Conservation (phyloP, 1,140 invertebrate species). For the Hetaerina americana region DNA sequence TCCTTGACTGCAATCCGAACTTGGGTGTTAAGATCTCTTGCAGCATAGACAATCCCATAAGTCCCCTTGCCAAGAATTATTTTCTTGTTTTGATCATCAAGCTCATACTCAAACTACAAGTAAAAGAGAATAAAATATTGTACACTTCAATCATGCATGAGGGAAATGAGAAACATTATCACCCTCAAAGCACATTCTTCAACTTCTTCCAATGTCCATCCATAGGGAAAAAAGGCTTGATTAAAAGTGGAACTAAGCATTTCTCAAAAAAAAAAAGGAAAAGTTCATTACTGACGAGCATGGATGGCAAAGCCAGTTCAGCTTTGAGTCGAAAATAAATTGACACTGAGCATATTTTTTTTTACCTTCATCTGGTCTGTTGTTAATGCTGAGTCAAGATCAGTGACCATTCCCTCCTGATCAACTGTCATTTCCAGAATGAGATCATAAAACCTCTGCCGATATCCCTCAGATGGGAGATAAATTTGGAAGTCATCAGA, state of each 20-base stretch:
- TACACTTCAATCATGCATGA: no score
- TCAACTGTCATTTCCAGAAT: conserved; percentile 73
- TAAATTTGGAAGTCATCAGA: conserved; percentile 99
- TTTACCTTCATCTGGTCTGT: conserved; percentile 54
- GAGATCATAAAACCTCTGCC: conserved; percentile 69
- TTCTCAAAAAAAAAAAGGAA: no score
- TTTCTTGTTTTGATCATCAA: conserved; percentile 77
- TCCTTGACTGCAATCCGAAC: conserved; percentile 95
- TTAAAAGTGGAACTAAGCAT: no score
- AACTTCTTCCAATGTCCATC: no score
- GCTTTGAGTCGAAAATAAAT: no score
- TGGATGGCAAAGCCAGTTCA: no score
- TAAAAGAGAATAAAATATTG: conserved; percentile 24
- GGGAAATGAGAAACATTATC: no score
- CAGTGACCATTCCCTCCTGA: conserved; percentile 70
- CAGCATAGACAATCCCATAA: conserved; percentile 92
- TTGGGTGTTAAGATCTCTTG: conserved; percentile 87
- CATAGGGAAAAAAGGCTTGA: no score
- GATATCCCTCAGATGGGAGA: conserved; percentile 75
- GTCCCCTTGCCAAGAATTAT: conserved; percentile 89
- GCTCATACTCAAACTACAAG: conserved; percentile 87
- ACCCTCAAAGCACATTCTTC: no score
- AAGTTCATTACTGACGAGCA: no score
- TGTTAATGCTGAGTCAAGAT: conserved; percentile 58
- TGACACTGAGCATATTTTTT: no score